phyloP scores from a whole-genome alignment of 2,113 vertebrate genomes.

The Tachycineta bicolor region DNA sequence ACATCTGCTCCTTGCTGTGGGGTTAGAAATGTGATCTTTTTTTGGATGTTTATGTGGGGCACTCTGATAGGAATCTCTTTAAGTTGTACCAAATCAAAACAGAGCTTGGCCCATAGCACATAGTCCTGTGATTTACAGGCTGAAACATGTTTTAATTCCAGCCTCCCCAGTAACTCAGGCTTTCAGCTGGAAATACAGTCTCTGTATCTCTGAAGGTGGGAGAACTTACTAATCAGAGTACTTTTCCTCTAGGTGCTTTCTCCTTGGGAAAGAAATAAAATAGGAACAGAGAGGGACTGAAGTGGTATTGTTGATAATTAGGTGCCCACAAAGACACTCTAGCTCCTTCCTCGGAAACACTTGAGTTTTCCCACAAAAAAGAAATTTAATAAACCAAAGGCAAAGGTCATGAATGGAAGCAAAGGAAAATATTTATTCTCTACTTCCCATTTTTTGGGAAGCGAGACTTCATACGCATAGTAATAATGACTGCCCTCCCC shows the following conservation, averaged over 20 bases:
- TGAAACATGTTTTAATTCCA: constrained; percentile 43
- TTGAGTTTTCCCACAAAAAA: neutral
- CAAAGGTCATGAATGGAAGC: neutral
- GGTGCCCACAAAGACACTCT: neutral
- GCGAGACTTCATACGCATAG: neutral
- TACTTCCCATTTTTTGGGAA: neutral
- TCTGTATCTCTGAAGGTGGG: neutral
- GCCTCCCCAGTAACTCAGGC: constrained; percentile 1
- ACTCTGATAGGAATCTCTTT: constrained; percentile 52
- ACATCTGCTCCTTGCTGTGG: constrained; percentile 35
- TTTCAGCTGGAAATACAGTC: constrained; percentile 34
- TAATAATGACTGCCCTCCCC: neutral
- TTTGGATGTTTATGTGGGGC: constrained; percentile 13
- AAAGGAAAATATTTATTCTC: neutral
- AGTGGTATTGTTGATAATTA: neutral
- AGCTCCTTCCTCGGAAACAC: neutral
- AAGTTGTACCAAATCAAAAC: constrained; percentile 36
- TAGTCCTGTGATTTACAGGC: constrained; percentile 40
- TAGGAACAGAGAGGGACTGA: neutral
- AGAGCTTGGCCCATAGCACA: constrained; percentile 5
- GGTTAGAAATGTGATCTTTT: constrained; percentile 34
- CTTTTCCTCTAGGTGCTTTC: neutral
- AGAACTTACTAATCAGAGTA: constrained; percentile 9
- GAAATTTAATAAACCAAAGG: neutral
- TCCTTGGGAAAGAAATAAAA: constrained; percentile 21